Evolutionary conservation across 2,113 vertebrate genomes (phyloP), one percentile per base, ranked within the genome.

Genomic region (Xerus inauris): DNA sequence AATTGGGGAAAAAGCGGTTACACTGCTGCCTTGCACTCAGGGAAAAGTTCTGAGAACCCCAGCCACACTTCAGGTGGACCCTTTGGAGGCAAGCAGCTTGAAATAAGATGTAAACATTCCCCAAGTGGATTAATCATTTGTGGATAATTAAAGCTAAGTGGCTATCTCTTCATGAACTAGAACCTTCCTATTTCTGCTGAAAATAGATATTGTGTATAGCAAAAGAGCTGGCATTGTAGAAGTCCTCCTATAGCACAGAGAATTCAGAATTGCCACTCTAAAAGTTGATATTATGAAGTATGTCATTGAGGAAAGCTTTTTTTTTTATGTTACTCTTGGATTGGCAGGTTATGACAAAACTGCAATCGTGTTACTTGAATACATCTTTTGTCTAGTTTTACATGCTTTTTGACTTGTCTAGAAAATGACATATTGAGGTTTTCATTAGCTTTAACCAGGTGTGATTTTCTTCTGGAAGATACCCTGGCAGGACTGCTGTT

Each of bases 381-480:
- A 99, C 98, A 99, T 99, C 98, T 99, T 99, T 99, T 99, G 99
- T 99, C 98, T 99, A 98, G 98, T 99, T 99, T 99, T 99, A 98
- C 98, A 99, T 98, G 98, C 98, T 98, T 98, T 99, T 99, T 99
- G 98, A 98, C 98, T 98, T 98, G 98, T 98, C 98, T 98, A 98
- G 98, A 98, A 98, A 98, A 98, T 99, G 99, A 99, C 99, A 99
- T 99, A 99, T 99, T 99, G 99, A 99, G 98, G 98, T 99, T 99
- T 99, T 99, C 98, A 99, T 99, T 99, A 99, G 99, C 98, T 98
- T 98, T 99, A 99, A 99, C 98, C 99, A 99, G 99, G 99, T 99
- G 98, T 98, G 98, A 98, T 98, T 98, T 98, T 98, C 98, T 98
- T 98, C 97, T 95, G 97, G 98, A 98, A 98, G 98, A 98, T 98